Evolutionary conservation across 1,140 invertebrate genomes (phyloP), one percentile per base, ranked within the genome.

Genomic region (Carposina sasakii): DNA sequence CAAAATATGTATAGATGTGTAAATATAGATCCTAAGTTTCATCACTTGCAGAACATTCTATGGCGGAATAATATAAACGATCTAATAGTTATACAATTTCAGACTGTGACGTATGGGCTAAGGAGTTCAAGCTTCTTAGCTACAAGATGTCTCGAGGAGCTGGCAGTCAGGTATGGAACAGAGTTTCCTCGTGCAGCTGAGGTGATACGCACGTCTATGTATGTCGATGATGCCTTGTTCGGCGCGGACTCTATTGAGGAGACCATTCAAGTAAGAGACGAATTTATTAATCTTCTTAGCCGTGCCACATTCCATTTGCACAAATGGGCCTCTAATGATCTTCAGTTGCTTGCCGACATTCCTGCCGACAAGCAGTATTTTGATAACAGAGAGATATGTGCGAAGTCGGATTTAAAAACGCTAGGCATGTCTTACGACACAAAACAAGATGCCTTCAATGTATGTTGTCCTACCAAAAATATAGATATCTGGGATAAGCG

Each of bases 101-200:
- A 52, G 23, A 54, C 40, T 0, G 55, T 67, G 2, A 67, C 61
- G 0, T 67, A 64, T 54, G 61, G 64, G 5, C 17, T 62, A 2
- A 54, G 43, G 33, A 57, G 50, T 39, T 61, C 17, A 26, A 55
- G 28, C 26, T 63, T 28, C 48, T 41, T 12, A 30, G 39, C 26
- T 46, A 67, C 51, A 57, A 62, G 55, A 22, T 47, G 16, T 57
- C 57, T 34, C 44, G 55, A 48, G 2, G 52, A 52, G 1, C 13
- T 21, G 10, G 41, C 40, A 1, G 52, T 17, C 10, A 37, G 26
- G 20, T 30, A 31, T 6, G 52, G 39, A 19, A 31, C 15, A 24
- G 15, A 53, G 16, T 44, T 43, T 31, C 36, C 43, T 10, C 37
- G 47, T 2, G 44, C 51, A 24, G 43, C 30, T 36, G 23, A 13